Evolutionary conservation across 1,140 invertebrate species (phyloP).

Genomic region (Ruditapes philippinarum): DNA sequence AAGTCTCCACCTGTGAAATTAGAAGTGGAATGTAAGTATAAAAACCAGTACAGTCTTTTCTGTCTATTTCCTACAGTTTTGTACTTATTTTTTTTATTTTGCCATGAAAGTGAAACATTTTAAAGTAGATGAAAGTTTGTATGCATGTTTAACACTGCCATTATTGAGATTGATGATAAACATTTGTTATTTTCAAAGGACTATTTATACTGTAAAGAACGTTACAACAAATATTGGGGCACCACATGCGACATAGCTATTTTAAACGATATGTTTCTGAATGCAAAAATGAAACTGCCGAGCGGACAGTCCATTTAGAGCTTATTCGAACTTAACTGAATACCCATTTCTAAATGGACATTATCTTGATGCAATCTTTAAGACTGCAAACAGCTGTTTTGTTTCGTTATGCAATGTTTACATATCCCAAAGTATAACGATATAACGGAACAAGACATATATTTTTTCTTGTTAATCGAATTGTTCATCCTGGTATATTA

Average conservation of each 20-base stretch:
- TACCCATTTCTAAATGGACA: too few species aligned
- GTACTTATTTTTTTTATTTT: too few species aligned
- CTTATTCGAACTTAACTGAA: background rate
- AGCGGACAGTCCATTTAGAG: too few species aligned
- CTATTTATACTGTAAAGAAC: background rate
- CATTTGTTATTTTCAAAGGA: too few species aligned
- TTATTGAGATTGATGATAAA: too few species aligned
- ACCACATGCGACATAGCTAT: background rate
- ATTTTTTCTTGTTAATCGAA: background rate
- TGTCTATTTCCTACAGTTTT: too few species aligned
- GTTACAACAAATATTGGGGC: background rate
- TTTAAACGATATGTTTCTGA: background rate
- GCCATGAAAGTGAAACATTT: too few species aligned
- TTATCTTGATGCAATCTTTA: background rate
- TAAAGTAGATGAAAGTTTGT: too few species aligned
- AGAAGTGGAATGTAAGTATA: background rate
- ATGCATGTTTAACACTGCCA: too few species aligned
- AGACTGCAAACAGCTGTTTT: too few species aligned
- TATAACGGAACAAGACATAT: conserved; percentile 3
- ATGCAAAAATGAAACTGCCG: background rate
- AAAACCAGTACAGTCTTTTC: too few species aligned
- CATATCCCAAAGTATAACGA: background rate
- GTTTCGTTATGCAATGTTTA: background rate
- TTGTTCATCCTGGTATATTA: background rate
- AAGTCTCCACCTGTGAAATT: background rate